Evolutionary conservation across 2,888 invertebrate species (phyloP).

Genomic region (Phoenoteleia sp.): DNA sequence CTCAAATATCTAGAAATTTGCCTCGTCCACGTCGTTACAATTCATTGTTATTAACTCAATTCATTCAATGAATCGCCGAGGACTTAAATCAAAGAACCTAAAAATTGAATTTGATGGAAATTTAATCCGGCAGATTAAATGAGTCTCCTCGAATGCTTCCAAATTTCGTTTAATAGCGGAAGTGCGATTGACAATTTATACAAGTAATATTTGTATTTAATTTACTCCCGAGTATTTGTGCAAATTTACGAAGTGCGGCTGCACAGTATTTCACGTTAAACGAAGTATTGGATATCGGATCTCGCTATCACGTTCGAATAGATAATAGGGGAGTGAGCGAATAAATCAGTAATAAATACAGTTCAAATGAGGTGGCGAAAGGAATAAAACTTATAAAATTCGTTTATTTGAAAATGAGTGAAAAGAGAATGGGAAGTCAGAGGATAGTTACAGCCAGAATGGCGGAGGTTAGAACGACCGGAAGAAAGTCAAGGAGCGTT

Average conservation of each 20-base stretch:
- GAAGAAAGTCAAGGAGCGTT: constrained; percentile 77
- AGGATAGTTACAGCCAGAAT: constrained; percentile 72
- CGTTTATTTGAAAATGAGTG: constrained; percentile 45
- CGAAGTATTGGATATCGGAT: constrained; percentile 25
- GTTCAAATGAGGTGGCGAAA: neutral
- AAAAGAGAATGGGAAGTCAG: constrained; percentile 46
- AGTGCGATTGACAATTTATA: constrained; percentile 6
- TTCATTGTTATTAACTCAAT: constrained; percentile 25
- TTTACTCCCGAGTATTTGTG: constrained; percentile 27
- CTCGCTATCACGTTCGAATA: constrained; percentile 6
- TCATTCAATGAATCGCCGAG: constrained; percentile 16
- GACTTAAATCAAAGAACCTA: constrained; percentile 1
- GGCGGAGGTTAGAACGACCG: constrained; percentile 73
- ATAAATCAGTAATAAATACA: constrained; percentile 11
- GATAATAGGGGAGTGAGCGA: constrained; percentile 7
- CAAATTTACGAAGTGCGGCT: neutral
- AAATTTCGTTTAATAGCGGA: constrained; percentile 12
- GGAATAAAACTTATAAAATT: constrained; percentile 56
- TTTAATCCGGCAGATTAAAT: constrained; percentile 43
- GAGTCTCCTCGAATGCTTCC: neutral
- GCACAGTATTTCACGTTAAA: constrained; percentile 14
- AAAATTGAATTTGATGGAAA: constrained; percentile 30
- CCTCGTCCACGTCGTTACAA: neutral
- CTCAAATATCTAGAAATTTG: neutral
- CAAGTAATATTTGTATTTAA: constrained; percentile 43